Conservation (phyloP, 2,113 vertebrate genomes). For the Rhineura floridana region DNA sequence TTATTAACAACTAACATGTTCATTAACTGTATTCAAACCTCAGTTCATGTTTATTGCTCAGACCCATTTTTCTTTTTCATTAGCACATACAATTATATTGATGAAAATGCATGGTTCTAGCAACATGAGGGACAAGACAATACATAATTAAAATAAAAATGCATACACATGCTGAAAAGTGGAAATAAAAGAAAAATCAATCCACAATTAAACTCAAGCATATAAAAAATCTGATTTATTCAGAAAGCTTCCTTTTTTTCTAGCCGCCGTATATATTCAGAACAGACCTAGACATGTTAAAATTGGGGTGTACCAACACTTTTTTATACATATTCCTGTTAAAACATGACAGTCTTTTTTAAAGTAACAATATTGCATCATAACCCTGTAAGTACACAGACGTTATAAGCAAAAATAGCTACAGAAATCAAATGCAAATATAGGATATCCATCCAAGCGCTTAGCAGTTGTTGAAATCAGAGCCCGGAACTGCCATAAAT, state of each 20-base stretch:
- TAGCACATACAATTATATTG: background rate
- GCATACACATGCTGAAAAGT: background rate
- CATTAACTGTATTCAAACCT: background rate
- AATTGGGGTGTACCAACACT: background rate
- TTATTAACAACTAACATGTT: background rate
- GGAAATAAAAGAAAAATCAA: background rate
- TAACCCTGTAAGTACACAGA: background rate
- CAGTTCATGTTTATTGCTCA: background rate
- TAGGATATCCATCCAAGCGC: constrained; percentile 36
- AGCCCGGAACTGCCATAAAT: constrained; percentile 48
- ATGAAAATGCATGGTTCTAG: background rate
- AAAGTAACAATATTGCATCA: background rate
- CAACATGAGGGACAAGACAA: background rate
- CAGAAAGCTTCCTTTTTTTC: background rate
- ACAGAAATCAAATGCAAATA: constrained; percentile 20
- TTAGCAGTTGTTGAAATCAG: constrained; percentile 41
- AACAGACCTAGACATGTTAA: background rate
- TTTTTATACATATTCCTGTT: background rate
- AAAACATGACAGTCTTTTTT: background rate
- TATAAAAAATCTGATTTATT: background rate
- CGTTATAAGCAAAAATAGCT: background rate
- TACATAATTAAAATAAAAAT: background rate
- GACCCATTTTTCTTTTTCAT: background rate
- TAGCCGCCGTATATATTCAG: background rate
- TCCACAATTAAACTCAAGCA: background rate